Percentiles rank a stretch among this genome's conserved stretches.
phyloP scores from a whole-genome alignment of 2,797 vertebrate genomes.

The Diplodus puntazzo region DNA sequence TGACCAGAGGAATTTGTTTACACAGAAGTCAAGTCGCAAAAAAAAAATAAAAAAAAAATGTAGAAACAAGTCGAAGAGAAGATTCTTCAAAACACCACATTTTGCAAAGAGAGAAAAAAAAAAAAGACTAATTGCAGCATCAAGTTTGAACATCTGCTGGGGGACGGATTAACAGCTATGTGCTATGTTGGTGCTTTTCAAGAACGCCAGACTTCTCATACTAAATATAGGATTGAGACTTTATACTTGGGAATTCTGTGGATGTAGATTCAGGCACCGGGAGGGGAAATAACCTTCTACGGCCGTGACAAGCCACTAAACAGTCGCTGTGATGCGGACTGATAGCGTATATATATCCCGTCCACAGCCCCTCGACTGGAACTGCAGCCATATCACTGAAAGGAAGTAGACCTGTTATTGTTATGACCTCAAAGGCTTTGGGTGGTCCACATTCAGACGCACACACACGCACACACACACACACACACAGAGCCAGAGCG shows the following conservation, averaged over 20 bases:
- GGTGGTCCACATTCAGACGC: slow-evolving; percentile 78
- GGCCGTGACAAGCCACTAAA: slow-evolving; percentile 74
- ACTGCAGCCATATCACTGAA: slow-evolving; percentile 68
- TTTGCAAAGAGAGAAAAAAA: slow-evolving; percentile 27
- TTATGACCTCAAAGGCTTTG: slow-evolving; percentile 77
- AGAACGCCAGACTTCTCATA: slow-evolving; percentile 25
- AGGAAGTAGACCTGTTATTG: slow-evolving; percentile 83
- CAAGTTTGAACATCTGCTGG: slow-evolving; percentile 39
- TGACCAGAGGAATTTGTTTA: slow-evolving; percentile 77
- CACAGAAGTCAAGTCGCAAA: slow-evolving; percentile 8
- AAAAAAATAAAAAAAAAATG: slow-evolving; percentile 10
- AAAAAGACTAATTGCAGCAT: slow-evolving; percentile 37
- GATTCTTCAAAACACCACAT: slow-evolving; percentile 30
- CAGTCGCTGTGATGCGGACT: slow-evolving; percentile 68
- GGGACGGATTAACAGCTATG: slow-evolving; percentile 23
- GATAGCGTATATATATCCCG: slow-evolving; percentile 64
- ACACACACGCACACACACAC: slow-evolving; percentile 27
- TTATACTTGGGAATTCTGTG: slow-evolving; percentile 36
- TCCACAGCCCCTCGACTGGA: slow-evolving; percentile 56
- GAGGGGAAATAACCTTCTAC: slow-evolving; percentile 33
- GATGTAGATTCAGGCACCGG: slow-evolving; percentile 40
- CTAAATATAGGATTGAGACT: slow-evolving; percentile 25
- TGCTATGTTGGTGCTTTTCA: slow-evolving; percentile 42
- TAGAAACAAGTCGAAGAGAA: slow-evolving; percentile 25
- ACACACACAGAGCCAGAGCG: slow-evolving; percentile 19